Evolutionary conservation across 2,113 vertebrate species (phyloP), one percentile per base, ranked within the genome.

Genomic region (Trematomus loennbergii): DNA sequence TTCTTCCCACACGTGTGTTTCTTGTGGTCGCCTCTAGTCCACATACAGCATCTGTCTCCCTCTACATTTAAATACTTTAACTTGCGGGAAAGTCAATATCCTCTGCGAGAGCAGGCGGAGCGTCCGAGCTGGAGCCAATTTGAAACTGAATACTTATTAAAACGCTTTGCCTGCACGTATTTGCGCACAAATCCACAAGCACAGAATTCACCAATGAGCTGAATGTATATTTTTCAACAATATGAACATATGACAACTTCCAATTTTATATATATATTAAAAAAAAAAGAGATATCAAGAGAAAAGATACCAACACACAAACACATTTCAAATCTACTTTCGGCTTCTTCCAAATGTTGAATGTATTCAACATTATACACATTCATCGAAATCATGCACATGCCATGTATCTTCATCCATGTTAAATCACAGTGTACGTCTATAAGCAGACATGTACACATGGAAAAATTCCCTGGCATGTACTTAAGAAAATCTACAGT

Each of bases 31-130:
- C 88, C 84, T 90, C 82, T 78, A 65, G 84, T 88, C 83, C 89
- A 55, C 85, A 65, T 64, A 62, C 86, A 83, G 90, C 87, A 87
- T 90, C 87, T 90, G 92, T 88, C 88, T 88, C 90, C 79, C 71
- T 91, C 90, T 22, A 82, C 91, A 90, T 93, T 93, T 93, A 93
- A 93, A 93, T 89, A 82, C 89, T 82, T 88, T 89, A 92, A 93
- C 90, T 92, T 93, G 92, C 88, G 82, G 81, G 88, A 92, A 92
- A 93, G 91, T 88, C 91, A 88, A 88, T 91, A 86, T 91, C 84
- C 84, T 90, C 83, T 4, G 57, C 58, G 77, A 79, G 82, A 91
- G 88, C 90, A 85, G 93, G 93, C 93, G 93, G 92, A 80, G 93
- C 92, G 83, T 90, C 67, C 87, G 63, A 67, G 78, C 85, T 20